Evolutionary conservation across 1,140 invertebrate species (phyloP).

Genomic region (Hypothenemus hampei): DNA sequence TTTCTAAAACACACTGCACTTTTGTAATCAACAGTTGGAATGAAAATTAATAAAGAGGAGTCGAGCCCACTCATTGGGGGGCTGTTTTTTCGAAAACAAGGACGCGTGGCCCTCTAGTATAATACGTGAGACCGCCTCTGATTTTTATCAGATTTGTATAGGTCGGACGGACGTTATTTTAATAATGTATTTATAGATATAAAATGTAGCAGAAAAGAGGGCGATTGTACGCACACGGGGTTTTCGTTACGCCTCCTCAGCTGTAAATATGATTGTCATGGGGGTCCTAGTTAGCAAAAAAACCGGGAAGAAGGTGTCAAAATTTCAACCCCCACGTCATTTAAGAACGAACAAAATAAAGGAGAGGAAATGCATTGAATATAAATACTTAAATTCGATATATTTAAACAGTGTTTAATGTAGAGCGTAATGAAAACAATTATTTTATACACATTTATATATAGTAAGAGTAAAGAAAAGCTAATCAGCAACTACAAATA

Average conservation of each 20-base stretch:
- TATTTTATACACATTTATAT: too few species aligned
- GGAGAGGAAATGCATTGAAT: not conserved
- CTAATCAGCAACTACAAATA: too few species aligned
- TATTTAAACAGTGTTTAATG: too few species aligned
- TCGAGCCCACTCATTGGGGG: not conserved
- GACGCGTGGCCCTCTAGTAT: constrained; percentile 5
- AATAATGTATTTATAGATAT: constrained; percentile 13
- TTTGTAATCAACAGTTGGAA: too few species aligned
- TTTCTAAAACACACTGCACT: too few species aligned
- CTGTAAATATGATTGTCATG: constrained; percentile 3
- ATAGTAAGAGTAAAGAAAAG: too few species aligned
- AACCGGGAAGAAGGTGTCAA: constrained; percentile 2
- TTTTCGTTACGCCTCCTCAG: constrained; percentile 8
- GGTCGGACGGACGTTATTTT: constrained; percentile 6
- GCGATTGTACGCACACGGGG: not conserved
- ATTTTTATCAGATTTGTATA: constrained; percentile 5
- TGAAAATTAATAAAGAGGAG: not conserved
- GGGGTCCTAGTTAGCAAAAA: constrained; percentile 6
- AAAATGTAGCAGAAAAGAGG: constrained; percentile 10
- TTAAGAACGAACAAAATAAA: too few species aligned
- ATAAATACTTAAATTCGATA: too few species aligned
- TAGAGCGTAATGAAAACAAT: too few species aligned
- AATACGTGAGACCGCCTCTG: constrained; percentile 2
- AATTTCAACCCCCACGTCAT: not conserved
- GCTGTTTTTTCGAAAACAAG: constrained; percentile 11